Evolutionary conservation across 2,888 invertebrate species (phyloP), one percentile per base, ranked within the genome.

Genomic region (Emmelina monodactyla): DNA sequence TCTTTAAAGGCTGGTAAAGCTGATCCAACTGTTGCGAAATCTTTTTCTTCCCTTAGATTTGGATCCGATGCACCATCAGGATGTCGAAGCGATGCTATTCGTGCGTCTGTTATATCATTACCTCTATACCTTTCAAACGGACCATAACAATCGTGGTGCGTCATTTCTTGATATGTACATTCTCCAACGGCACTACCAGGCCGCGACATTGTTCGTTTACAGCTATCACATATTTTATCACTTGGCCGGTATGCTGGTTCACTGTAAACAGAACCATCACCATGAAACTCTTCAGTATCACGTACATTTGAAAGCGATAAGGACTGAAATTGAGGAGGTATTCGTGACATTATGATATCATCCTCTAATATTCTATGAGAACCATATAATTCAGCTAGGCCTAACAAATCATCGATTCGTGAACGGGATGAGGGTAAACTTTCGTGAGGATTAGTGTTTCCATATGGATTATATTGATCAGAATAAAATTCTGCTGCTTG

Each of bases 41-140:
- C 79, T 49, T 81, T 82, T 63, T 86, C 87, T 62, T 88, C 89
- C 37, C 86, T 83, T 51, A 95, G 81, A 75, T 94, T 93, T 12
- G 94, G 94, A 82, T 95, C 94, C 14, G 94, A 95, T 33, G 95
- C 94, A 31, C 94, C 94, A 54, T 95, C 95, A 3, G 94, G 94
- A 73, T 93, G 92, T 43, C 93, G 83, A 34, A 94, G 65, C 40
- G 88, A 87, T 22, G 91, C 89, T 55, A 86, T 85, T 45, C 85
- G 82, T 10, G 78, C 70, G 44, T 80, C 79, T 33, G 79, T 70
- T 37, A 75, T 72, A 35, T 85, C 84, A 40, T 79, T 76, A 11
- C 71, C 69, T 37, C 69, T 55, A 68, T 88, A 83, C 63, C 89
- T 79, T 66, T 89, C 82, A 58, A 85, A 85, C 57, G 90, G 84